phyloP scores from a whole-genome alignment of 2,888 invertebrate species.

The Hanleya hanleyi region DNA sequence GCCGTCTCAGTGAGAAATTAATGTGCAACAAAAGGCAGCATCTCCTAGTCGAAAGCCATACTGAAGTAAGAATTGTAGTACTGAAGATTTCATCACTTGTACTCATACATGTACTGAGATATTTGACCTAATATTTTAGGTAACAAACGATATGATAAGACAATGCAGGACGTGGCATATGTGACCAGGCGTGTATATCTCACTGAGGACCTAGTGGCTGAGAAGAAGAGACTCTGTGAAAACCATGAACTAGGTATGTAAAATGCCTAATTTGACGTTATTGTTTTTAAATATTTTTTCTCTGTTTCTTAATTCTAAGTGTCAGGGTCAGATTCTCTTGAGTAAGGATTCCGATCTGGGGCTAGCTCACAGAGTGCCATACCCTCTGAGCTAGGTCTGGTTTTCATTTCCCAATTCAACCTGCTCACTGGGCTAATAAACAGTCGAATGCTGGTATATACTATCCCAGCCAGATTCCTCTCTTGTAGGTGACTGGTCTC shows the following conservation, averaged over 20 bases:
- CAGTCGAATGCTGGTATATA: too few species aligned
- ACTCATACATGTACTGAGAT: too few species aligned
- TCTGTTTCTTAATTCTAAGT: not conserved
- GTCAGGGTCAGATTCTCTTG: not conserved
- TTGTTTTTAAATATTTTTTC: not conserved
- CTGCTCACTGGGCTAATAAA: too few species aligned
- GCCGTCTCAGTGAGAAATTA: too few species aligned
- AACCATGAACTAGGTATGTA: conserved; percentile 16
- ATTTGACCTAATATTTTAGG: too few species aligned
- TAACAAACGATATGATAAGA: not conserved
- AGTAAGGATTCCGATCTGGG: not conserved
- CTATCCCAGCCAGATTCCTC: too few species aligned
- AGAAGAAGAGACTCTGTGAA: conserved; percentile 19
- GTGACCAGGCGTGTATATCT: conserved; percentile 10
- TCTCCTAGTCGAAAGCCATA: too few species aligned
- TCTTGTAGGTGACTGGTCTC: too few species aligned
- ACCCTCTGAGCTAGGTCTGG: not conserved
- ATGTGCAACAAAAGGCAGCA: too few species aligned
- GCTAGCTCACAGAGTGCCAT: not conserved
- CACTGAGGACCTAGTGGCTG: conserved; percentile 5
- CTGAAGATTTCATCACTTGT: too few species aligned
- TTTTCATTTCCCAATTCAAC: not conserved
- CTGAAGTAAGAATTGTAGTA: too few species aligned
- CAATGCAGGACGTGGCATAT: conserved; percentile 20
- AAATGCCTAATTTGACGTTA: not conserved